These are phyloP conservation scores for Catharus bicknelli DNA, from an alignment of 2,113 vertebrate genomes.

Conservation along the genomic window DNA sequence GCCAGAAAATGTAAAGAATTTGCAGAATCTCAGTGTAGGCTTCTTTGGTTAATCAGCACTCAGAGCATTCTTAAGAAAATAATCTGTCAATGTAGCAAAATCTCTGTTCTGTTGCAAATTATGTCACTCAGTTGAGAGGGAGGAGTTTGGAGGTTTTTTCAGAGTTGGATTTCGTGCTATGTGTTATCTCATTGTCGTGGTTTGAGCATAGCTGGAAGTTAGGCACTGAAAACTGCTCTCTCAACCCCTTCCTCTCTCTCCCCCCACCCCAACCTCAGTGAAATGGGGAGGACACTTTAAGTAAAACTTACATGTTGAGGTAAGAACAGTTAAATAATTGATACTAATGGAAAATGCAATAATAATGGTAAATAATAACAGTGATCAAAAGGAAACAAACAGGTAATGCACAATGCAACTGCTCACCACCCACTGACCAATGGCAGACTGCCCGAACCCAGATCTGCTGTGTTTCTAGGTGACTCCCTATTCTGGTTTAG, in stretches of 20 bases:
- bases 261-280: background rate
- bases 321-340: background rate
- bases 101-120: background rate
- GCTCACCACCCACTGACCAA: background rate
- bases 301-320: background rate
- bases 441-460: background rate
- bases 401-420: background rate
- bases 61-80: background rate
- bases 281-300: background rate
- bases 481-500: no score
- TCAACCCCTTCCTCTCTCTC: background rate
- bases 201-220: background rate
- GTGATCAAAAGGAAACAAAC: background rate
- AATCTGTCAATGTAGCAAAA: background rate
- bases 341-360: background rate
- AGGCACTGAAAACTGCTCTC: fast-evolving
- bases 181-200: background rate
- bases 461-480: background rate
- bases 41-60: conserved; percentile 20
- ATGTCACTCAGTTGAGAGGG: background rate
- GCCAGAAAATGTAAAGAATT: conserved; percentile 56
- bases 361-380: background rate
- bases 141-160: background rate
- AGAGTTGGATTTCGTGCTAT: background rate
- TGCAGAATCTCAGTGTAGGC: conserved; percentile 14